Percentiles rank a stretch among this genome's conserved stretches.
Conservation (phyloP, 2,113 vertebrate species). For the Ranitomeya variabilis region DNA sequence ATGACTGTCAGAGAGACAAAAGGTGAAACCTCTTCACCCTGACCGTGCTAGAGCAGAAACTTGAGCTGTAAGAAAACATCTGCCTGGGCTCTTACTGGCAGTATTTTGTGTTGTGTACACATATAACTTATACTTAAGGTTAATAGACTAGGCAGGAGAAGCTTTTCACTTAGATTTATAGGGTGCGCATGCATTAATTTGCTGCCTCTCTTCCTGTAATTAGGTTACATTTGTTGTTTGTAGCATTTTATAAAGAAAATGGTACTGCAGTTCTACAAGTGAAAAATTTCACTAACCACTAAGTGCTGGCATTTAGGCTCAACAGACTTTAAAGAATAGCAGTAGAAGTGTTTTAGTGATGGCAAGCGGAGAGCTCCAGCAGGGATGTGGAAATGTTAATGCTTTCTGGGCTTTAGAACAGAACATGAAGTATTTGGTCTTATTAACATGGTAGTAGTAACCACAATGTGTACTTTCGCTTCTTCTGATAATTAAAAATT, state of each 20-base stretch:
- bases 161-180: slow-evolving; percentile 34
- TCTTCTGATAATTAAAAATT: neutral
- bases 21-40: slow-evolving; percentile 7
- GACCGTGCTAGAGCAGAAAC: slow-evolving; percentile 1
- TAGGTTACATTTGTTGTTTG: slow-evolving; percentile 43
- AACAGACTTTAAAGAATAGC: slow-evolving; percentile 11
- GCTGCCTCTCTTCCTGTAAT: slow-evolving; percentile 21
- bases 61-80: slow-evolving; percentile 21
- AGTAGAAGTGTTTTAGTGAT: slow-evolving; percentile 33
- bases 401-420: neutral
- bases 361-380: slow-evolving; percentile 7
- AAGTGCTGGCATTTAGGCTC: slow-evolving; percentile 42
- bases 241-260: slow-evolving; percentile 35
- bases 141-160: slow-evolving; percentile 44
- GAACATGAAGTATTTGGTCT: neutral
- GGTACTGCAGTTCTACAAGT: neutral
- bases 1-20: neutral
- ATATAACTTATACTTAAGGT: slow-evolving; percentile 25
- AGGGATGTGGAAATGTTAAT: neutral
- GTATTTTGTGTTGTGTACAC: slow-evolving; percentile 4
- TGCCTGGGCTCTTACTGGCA: slow-evolving; percentile 4
- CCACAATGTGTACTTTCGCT: neutral
- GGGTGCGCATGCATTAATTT: slow-evolving; percentile 14
- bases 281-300: slow-evolving; percentile 44
- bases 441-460: slow-evolving; percentile 24